These are phyloP conservation scores for Mesocricetus auratus DNA, from an alignment of 2,113 vertebrate genomes.

Conservation along the genomic window DNA sequence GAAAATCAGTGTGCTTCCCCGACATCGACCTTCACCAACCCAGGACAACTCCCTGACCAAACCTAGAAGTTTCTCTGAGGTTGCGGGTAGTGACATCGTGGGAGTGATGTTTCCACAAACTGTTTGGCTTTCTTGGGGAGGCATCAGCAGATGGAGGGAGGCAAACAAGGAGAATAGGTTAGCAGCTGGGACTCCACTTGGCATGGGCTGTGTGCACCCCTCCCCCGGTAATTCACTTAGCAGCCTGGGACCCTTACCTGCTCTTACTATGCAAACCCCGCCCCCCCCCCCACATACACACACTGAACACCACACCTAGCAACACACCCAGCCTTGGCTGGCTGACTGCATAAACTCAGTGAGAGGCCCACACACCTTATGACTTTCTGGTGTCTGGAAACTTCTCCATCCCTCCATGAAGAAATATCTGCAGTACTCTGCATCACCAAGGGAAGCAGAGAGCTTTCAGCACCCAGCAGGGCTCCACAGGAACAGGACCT, in stretches of 20 bases:
- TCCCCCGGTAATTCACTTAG: background rate
- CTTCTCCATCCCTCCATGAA: background rate
- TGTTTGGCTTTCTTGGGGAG: background rate
- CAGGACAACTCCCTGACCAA: background rate
- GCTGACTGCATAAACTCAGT: background rate
- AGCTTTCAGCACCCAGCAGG: background rate
- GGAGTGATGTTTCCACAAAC: background rate
- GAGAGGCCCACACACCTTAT: background rate
- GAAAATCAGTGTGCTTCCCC: background rate
- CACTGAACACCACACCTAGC: too few relatives aligned
- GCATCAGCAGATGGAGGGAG: background rate
- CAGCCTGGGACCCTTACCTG: background rate
- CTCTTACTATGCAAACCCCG: background rate
- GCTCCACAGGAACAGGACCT: background rate
- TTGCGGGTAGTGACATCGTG: background rate
- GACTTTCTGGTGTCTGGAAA: background rate
- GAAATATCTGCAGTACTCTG: background rate
- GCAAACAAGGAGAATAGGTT: background rate
- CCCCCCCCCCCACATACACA: too few relatives aligned
- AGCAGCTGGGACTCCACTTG: background rate
- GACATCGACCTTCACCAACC: rapidly evolving
- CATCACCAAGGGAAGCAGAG: background rate
- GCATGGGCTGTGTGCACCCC: background rate
- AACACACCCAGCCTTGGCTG: too few relatives aligned
- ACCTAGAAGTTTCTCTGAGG: background rate